Percentiles rank a stretch among this genome's conserved stretches.
These are phyloP conservation scores for Equus przewalskii DNA, from an alignment of 2,113 vertebrate genomes.

Conservation along the genomic window DNA sequence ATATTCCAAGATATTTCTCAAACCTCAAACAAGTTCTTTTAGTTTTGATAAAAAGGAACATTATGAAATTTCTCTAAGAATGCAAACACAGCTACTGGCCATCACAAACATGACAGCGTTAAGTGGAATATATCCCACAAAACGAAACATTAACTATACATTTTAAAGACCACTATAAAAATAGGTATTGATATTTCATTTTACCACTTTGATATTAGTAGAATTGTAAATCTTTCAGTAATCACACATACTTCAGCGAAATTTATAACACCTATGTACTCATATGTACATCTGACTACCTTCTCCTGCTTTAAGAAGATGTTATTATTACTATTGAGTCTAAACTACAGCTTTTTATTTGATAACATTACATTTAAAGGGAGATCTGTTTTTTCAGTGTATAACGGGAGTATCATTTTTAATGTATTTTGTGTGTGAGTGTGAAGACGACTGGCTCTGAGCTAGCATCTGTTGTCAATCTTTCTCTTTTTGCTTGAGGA, in stretches of 20 bases:
- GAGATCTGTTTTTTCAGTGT: not conserved
- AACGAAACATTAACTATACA: constrained; percentile 11
- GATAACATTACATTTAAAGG: not conserved
- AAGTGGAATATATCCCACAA: not conserved
- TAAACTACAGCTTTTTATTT: not conserved
- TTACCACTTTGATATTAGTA: not conserved
- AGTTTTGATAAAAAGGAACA: not conserved
- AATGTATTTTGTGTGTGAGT: too few relatives aligned
- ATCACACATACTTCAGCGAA: not conserved
- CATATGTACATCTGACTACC: not conserved
- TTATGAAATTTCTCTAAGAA: not conserved
- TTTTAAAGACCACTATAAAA: constrained; percentile 14
- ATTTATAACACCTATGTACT: not conserved
- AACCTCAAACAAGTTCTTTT: not conserved
- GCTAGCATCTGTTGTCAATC: too few relatives aligned
- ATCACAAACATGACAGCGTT: not conserved
- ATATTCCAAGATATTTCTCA: not conserved
- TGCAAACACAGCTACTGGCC: not conserved
- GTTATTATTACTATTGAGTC: not conserved
- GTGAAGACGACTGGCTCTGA: too few relatives aligned
- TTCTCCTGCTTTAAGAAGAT: not conserved
- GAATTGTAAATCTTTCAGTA: not conserved
- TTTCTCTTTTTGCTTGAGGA: too few relatives aligned
- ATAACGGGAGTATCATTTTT: not conserved
- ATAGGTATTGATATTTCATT: not conserved